Evolutionary conservation across 2,113 vertebrate species (phyloP).

Genomic region (Todiramphus saurophagus): DNA sequence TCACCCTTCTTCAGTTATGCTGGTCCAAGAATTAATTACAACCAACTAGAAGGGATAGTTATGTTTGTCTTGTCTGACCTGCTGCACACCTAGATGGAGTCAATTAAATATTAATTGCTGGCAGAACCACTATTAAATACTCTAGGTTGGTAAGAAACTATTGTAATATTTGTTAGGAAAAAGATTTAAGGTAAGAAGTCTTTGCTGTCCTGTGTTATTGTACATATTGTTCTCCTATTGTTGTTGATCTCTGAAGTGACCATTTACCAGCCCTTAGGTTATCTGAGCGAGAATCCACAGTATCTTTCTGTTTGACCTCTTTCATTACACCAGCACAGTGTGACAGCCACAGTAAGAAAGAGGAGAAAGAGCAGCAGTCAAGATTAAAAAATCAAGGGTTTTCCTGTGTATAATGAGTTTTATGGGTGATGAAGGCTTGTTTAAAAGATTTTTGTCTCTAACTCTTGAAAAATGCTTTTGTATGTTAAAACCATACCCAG

Average conservation of each 20-base stretch:
- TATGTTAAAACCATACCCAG: background rate
- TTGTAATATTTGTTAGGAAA: background rate
- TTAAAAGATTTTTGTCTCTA: background rate
- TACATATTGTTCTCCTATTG: background rate
- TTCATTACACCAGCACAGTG: background rate
- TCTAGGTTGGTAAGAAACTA: background rate
- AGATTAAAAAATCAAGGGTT: background rate
- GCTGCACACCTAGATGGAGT: background rate
- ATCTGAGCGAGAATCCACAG: background rate
- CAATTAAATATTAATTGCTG: background rate
- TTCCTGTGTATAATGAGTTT: background rate
- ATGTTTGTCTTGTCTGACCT: background rate
- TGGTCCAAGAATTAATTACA: background rate
- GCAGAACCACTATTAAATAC: background rate
- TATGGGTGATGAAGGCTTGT: background rate
- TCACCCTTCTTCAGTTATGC: background rate
- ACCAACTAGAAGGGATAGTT: background rate
- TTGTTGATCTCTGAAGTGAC: background rate
- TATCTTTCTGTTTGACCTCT: background rate
- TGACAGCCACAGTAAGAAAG: background rate
- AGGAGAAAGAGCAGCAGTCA: background rate
- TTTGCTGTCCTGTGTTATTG: background rate
- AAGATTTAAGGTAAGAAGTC: background rate
- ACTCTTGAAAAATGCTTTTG: conserved; percentile 35
- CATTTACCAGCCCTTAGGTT: background rate